phyloP scores from a whole-genome alignment of 64 coral and sea anemone genomes.

The Acropora yongei region DNA sequence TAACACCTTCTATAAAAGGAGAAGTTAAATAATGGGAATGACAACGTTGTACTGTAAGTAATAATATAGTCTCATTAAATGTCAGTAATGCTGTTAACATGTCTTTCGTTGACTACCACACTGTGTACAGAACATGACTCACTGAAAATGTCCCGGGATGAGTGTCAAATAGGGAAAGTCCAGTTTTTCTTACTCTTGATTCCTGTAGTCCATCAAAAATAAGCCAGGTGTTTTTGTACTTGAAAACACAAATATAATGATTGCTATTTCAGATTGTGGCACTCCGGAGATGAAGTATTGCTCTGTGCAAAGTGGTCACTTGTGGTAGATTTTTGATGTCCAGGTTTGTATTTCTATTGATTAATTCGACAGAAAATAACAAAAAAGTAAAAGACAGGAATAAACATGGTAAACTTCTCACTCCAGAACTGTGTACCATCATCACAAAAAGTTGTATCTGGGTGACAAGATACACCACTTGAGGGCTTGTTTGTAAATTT shows the following conservation, averaged over 20 bases:
- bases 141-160: conserved; percentile 46
- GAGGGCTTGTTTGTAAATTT: conserved; percentile 53
- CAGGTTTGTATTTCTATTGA: neutral
- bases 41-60: no score
- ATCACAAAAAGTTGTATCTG: conserved; percentile 41
- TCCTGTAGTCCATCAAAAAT: conserved; percentile 61
- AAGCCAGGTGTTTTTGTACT: conserved; percentile 33
- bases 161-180: conserved; percentile 43
- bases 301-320: conserved; percentile 38
- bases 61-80: no score
- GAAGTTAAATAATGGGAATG: no score
- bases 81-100: no score
- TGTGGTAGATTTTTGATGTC: conserved; percentile 41
- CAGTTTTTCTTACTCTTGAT: conserved; percentile 32
- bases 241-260: conserved; percentile 42
- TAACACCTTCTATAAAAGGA: no score
- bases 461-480: conserved; percentile 23
- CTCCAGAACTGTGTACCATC: conserved; percentile 58
- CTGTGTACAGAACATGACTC: conserved; percentile 39
- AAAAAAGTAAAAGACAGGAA: neutral
- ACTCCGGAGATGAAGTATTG: conserved; percentile 39
- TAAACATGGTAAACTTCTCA: conserved; percentile 35
- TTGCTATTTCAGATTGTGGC: conserved; percentile 56
- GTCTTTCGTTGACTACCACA: no score
- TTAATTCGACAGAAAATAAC: no score